These are phyloP conservation scores for Diadromus collaris DNA, from an alignment of 2,888 invertebrate genomes.

Conservation along the genomic window DNA sequence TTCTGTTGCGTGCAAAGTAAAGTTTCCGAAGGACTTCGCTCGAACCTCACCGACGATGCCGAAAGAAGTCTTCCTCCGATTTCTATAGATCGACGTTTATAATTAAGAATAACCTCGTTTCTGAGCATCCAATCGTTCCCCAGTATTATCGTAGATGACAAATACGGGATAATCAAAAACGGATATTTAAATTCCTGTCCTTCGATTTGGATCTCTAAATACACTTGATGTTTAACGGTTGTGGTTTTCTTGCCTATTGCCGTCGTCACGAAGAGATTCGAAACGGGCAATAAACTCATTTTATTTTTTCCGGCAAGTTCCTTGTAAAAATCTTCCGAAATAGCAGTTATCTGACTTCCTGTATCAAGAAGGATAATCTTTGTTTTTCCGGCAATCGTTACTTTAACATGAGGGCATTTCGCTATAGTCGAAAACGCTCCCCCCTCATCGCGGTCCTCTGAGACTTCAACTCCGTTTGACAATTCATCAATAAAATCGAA, in stretches of 20 bases:
- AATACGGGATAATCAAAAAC: constrained; percentile 33
- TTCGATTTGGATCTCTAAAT: background rate
- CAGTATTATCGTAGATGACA: constrained; percentile 34
- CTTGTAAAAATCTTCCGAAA: constrained; percentile 34
- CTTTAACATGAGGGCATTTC: constrained; percentile 8
- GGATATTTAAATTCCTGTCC: background rate
- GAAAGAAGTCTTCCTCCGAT: constrained; percentile 16
- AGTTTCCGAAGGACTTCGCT: constrained; percentile 29
- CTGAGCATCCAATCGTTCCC: constrained; percentile 42
- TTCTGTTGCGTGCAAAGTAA: constrained; percentile 28
- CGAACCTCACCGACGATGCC: constrained; percentile 26
- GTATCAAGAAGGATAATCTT: constrained; percentile 21
- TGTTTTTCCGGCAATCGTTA: background rate
- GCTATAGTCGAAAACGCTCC: background rate
- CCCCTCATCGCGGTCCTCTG: background rate
- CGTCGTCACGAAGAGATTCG: constrained; percentile 27
- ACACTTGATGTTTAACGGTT: constrained; percentile 29
- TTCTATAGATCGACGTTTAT: constrained; percentile 21
- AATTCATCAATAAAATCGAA: constrained; percentile 45
- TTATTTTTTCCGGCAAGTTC: background rate
- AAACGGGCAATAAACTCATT: constrained; percentile 24
- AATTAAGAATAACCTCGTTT: constrained; percentile 28
- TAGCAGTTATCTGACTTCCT: constrained; percentile 43
- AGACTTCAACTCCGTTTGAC: background rate
- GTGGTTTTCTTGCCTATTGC: constrained; percentile 37